Percentiles rank a stretch among this genome's conserved stretches.
Evolutionary conservation across 2,113 vertebrate genomes (phyloP).

Genomic region (Hippocampus zosterae): DNA sequence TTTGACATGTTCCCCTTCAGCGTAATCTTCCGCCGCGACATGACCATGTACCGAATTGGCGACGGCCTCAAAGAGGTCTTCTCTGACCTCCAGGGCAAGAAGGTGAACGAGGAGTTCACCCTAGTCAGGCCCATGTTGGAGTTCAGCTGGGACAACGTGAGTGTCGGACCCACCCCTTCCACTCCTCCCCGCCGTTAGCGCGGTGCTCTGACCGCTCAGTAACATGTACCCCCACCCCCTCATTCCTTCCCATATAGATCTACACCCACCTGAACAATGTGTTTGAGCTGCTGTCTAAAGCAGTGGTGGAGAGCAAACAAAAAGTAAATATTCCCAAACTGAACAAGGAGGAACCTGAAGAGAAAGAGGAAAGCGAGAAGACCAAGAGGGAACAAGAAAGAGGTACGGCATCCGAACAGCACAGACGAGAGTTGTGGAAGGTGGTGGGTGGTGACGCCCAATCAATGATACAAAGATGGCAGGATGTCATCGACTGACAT

Average conservation of each 20-base stretch:
- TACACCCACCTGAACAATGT: slow-evolving; percentile 72
- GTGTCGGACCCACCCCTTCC: not conserved
- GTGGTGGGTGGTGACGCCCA: not conserved
- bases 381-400: slow-evolving; percentile 59
- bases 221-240: not conserved
- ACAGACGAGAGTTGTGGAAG: not conserved
- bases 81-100: slow-evolving; percentile 74
- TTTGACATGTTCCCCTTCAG: slow-evolving; percentile 78
- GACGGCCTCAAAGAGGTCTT: slow-evolving; percentile 74
- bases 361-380: slow-evolving; percentile 66
- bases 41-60: slow-evolving; percentile 73
- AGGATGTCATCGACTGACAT: too few relatives aligned
- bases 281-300: slow-evolving; percentile 71
- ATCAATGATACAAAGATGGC: too few relatives aligned
- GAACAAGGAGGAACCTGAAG: slow-evolving; percentile 60
- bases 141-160: slow-evolving; percentile 76
- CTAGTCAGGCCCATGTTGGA: slow-evolving; percentile 73
- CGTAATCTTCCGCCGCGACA: slow-evolving; percentile 71
- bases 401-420: slow-evolving; percentile 31
- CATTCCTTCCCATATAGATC: slow-evolving; percentile 48
- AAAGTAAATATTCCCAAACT: slow-evolving; percentile 69
- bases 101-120: slow-evolving; percentile 73
- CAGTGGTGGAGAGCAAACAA: slow-evolving; percentile 72
- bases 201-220: not conserved
- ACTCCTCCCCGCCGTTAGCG: not conserved